Conservation (phyloP, 2,113 vertebrate species). For the Rhea americana region DNA sequence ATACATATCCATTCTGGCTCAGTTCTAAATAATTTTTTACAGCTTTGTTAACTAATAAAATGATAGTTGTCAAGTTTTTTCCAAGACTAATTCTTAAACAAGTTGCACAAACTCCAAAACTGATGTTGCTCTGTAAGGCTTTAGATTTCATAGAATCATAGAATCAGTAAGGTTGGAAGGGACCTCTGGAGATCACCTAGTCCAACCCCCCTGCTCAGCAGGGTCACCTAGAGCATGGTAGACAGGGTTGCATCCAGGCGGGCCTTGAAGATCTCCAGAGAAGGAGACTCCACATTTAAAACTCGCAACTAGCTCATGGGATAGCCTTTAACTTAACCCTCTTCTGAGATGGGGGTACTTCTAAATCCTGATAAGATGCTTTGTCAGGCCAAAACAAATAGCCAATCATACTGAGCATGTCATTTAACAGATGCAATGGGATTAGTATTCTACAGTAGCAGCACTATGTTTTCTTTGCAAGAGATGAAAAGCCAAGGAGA, state of each 20-base stretch:
- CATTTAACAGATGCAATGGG: conserved; percentile 52
- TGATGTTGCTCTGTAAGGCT: not conserved
- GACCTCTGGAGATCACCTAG: no score
- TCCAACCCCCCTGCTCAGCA: no score
- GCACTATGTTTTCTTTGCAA: not conserved
- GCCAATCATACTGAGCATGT: not conserved
- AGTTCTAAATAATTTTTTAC: conserved; percentile 37
- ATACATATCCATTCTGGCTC: not conserved
- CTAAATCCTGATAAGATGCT: conserved; percentile 36
- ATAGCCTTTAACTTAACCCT: conserved; percentile 19
- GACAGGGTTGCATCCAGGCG: no score
- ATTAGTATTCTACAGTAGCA: conserved; percentile 43
- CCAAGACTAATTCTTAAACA: conserved; percentile 53
- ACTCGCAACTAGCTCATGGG: not conserved
- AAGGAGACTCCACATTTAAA: not conserved
- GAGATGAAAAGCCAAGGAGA: conserved; percentile 35
- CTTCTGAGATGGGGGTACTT: conserved; percentile 30
- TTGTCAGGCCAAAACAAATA: conserved; percentile 47
- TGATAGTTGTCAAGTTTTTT: conserved; percentile 4
- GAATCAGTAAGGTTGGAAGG: no score
- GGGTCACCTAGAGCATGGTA: no score
- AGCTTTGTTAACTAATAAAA: conserved; percentile 29
- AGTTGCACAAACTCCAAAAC: not conserved
- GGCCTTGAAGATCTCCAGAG: no score
- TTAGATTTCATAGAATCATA: not conserved